phyloP scores from a whole-genome alignment of 2,113 vertebrate species.

The Saccopteryx bilineata region DNA sequence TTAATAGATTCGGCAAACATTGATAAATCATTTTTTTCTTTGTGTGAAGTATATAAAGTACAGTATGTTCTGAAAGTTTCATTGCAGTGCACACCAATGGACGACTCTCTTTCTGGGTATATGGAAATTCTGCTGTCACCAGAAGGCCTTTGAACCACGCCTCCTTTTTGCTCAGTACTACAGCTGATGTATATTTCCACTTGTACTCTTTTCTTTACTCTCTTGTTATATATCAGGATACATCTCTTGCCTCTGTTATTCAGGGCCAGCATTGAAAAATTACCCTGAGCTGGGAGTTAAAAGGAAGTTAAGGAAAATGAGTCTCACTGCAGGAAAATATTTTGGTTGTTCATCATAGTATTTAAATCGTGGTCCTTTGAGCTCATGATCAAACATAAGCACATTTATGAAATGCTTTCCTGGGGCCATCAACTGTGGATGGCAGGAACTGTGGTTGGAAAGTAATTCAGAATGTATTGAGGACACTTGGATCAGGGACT shows the following conservation, averaged over 20 bases:
- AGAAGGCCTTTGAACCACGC: background rate
- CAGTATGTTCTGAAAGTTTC: background rate
- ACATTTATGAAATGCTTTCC: constrained; percentile 72
- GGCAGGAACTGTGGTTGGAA: constrained; percentile 74
- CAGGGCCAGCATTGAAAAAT: background rate
- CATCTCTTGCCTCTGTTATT: background rate
- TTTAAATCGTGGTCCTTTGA: constrained; percentile 65
- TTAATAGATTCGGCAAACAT: background rate
- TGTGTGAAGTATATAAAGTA: background rate
- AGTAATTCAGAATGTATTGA: constrained; percentile 72
- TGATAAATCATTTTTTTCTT: background rate
- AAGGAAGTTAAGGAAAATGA: constrained; percentile 16
- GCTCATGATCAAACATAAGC: constrained; percentile 75
- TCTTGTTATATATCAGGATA: background rate
- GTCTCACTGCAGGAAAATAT: background rate
- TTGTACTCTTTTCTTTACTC: background rate
- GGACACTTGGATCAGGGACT: constrained; percentile 69
- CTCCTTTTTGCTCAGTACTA: background rate
- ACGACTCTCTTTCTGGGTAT: background rate
- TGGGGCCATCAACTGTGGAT: constrained; percentile 46
- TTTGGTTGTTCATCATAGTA: constrained; percentile 50
- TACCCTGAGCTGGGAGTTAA: background rate
- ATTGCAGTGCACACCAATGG: background rate
- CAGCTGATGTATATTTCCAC: background rate
- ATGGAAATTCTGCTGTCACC: background rate